These are phyloP conservation scores for Drosophila rellima DNA, from an alignment of 2,888 invertebrate species.

Conservation along the genomic window DNA sequence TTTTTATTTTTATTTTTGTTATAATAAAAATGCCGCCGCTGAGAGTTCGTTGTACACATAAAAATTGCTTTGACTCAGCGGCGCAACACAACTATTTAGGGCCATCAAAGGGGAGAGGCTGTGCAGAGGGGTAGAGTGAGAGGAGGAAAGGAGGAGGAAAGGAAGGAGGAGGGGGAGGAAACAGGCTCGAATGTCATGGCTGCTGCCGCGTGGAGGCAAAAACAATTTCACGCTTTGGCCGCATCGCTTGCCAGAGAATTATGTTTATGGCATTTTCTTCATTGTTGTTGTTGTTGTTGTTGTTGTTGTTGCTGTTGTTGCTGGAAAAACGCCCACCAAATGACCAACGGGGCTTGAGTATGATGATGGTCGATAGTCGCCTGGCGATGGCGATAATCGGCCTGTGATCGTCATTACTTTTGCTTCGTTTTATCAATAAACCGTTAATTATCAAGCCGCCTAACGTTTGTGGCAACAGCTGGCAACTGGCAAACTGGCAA, in stretches of 20 bases:
- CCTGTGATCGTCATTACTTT: constrained; percentile 51
- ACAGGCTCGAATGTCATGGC: constrained; percentile 57
- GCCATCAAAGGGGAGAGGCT: constrained; percentile 14
- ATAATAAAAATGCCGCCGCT: constrained; percentile 37
- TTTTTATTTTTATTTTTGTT: constrained; percentile 31
- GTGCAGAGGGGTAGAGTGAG: neutral
- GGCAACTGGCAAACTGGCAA: neutral
- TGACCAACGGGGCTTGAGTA: constrained; percentile 16
- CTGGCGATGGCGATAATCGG: constrained; percentile 42
- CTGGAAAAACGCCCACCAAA: constrained; percentile 37
- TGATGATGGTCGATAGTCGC: constrained; percentile 9
- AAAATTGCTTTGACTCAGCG: constrained; percentile 60
- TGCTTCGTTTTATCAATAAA: constrained; percentile 73
- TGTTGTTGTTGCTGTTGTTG: constrained; percentile 13
- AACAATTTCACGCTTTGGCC: constrained; percentile 74
- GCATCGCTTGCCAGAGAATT: constrained; percentile 60
- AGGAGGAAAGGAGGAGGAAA: neutral
- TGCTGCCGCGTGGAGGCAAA: constrained; percentile 42
- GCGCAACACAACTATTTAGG: constrained; percentile 54
- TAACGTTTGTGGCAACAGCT: constrained; percentile 45
- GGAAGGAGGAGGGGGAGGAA: neutral
- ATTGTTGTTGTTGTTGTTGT: constrained; percentile 15
- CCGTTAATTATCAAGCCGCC: constrained; percentile 74
- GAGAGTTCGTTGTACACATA: constrained; percentile 74
- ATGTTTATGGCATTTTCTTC: constrained; percentile 67